Evolutionary conservation across 2,888 invertebrate genomes (phyloP), one percentile per base, ranked within the genome.

Genomic region (Xylota segnis): DNA sequence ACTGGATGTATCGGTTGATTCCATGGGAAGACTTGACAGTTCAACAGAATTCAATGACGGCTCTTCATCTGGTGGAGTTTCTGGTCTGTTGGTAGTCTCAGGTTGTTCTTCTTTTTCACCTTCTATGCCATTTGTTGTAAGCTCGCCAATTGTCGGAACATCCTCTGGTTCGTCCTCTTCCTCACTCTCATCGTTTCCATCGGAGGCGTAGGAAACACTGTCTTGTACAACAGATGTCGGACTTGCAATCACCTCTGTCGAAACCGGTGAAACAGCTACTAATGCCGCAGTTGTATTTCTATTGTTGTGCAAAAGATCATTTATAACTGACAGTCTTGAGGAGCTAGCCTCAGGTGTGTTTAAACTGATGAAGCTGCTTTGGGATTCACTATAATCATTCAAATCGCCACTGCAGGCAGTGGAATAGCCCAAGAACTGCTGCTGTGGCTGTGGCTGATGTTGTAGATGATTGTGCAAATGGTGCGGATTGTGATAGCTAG

Each of bases 301-400:
- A 90, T 91, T 92, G 78, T 91, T 91, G 79, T 91, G 91, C 65
- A 92, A 78, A 72, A 92, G 88, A 89, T 92, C 90, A 83, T 92
- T 91, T 34, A 92, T 91, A 86, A 90, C 91, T n/a, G 91, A 90
- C 16, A 92, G 86, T 56, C 91, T 90, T 54, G 91, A 89, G 75
- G 91, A 91, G 83, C 91, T 91, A 82, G 90, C 88, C 52, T 89
- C 88, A 32, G 91, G 90, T 23, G 91, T 87, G 83, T 89, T 89
- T 59, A 91, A 88, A 77, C 88, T 91, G 5, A 92, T 91, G 54
- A 91, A 91, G 82, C 84, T 89, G 56, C 87, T 87, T 32, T 88
- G 86, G 16, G 72, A 32, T 34, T 86, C 86, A 40, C 14, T 82
- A 14, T 77, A 86, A 12, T 72, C 86, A 56, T 81, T 65, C 58